Base-by-base conservation (phyloP, 2,888 invertebrate species). In the Dasysyrphus tricinctus region DNA sequence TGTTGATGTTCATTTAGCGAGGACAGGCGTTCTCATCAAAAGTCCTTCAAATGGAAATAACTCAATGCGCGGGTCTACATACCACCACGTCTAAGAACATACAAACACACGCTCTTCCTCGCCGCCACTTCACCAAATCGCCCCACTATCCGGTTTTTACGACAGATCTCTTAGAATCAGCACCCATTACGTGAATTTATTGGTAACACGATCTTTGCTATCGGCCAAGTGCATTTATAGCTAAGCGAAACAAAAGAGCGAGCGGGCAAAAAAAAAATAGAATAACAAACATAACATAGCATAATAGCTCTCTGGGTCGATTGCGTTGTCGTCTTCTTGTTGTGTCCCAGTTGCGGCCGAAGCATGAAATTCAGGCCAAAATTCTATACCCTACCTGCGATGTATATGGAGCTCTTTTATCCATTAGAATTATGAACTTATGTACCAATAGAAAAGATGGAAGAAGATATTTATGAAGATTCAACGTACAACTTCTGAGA, bases 181-280 rank as follows among this genome's bases (percentile, higher is more conserved):
- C 74, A 67, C 61, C 80, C 80, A 87, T 83, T 87, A 87, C 79
- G 78, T 83, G 79, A 83, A 83, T 87, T 87, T 83, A 87, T 87
- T 87, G 87, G 87, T 87, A 87, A 87, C 87, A 87, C 83, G 87
- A 87, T 87, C 83, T 83, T 75, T 47, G 79, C 87, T 76, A 87
- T 87, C 87, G 87, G 87, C 87, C 87, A 87, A 87, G 83, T 83
- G 87, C 87, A 83, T 87, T 87, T 65, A 82, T 76, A 24, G 14
- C 9, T 76, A 67, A 76, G 51, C 73, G 51, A 83, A 87, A 87
- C 87, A 87, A 87, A 80, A 87, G 87, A 87, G 44, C 72, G 49
- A 65, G 11, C 76, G 8, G 70, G 16, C 14, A 29, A 24, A 39
- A 2, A 32, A 63, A 63, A 67, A n/a, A 63, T 24, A 14, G 12